Evolutionary conservation across 2,797 vertebrate genomes (phyloP), one percentile per base, ranked within the genome.

Genomic region (Melanotaenia trifasciata): DNA sequence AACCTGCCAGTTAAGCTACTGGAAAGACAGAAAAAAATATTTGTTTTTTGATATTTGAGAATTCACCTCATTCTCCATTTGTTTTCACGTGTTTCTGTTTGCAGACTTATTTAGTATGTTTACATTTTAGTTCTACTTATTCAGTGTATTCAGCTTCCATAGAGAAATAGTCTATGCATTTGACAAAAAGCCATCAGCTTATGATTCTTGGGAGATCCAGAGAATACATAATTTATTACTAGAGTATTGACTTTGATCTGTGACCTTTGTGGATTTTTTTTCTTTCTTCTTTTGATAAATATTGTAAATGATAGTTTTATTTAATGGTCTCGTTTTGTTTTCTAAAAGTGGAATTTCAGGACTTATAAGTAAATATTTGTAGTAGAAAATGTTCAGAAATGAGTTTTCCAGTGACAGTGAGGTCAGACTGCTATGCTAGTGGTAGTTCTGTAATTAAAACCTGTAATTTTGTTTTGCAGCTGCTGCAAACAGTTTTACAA

Each of bases 111-210:
- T 82, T 84, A 85, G 80, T 74, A 65, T 70, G 74, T 91, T 87
- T 66, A 57, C 85, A 86, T 87, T 88, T 86, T 89, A 89, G 84
- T 79, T 82, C 60, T 74, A 74, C 45, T 50, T 43, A 70, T 71
- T 78, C 61, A 69, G 47, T 81, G 81, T 81, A 61, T 87, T 80
- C 36, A 59, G 77, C 80, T 86, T 79, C 82, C 65, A 72, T 74
- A 76, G 79, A 87, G 51, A 81, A 62, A 62, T 62, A 78, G 75
- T 80, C 84, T 89, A 87, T 92, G 87, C 89, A 89, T 87, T 86
- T 87, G 81, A 89, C 67, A 75, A 67, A 74, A 90, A 92, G 89
- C 90, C 91, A 93, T 93, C 69, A 80, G 73, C 14, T 62, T 84
- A 64, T 78, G 63, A 84, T 86, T 84, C 76, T 84, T 67, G 63